phyloP scores from a whole-genome alignment of 2,113 vertebrate genomes.

The Hippocampus comes region DNA sequence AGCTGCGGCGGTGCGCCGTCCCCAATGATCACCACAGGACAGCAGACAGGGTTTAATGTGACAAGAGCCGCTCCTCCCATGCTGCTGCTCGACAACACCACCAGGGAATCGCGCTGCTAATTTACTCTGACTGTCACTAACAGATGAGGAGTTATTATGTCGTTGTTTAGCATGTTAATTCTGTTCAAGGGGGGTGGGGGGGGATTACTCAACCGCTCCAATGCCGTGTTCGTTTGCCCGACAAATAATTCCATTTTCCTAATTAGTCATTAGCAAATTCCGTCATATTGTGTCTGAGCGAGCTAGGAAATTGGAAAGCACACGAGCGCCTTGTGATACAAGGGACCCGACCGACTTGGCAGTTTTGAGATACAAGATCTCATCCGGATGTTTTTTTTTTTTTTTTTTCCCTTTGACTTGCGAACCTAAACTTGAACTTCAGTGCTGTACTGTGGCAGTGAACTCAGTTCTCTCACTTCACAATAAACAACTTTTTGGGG shows the following conservation, averaged over 20 bases:
- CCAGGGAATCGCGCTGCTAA: conserved; percentile 52
- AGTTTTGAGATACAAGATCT: background rate
- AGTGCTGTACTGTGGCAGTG: too few relatives aligned
- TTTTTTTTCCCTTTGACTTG: too few relatives aligned
- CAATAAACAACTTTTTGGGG: background rate
- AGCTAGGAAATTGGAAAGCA: background rate
- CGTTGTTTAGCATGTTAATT: conserved; percentile 34
- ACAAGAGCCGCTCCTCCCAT: conserved; percentile 49
- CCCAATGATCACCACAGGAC: conserved; percentile 36
- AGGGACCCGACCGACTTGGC: too few relatives aligned
- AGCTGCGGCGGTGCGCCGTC: conserved; percentile 56
- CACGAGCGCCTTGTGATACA: too few relatives aligned
- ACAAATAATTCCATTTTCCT: conserved; percentile 28
- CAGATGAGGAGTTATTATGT: conserved; percentile 45
- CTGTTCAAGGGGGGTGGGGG: conserved; percentile 15
- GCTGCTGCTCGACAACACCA: conserved; percentile 41
- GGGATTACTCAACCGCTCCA: conserved; percentile 34
- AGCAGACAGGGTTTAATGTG: conserved; percentile 52
- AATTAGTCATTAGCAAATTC: conserved; percentile 37
- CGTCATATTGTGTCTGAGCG: background rate
- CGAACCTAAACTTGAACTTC: too few relatives aligned
- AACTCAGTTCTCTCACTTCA: background rate
- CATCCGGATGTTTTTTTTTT: too few relatives aligned
- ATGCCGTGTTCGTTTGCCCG: conserved; percentile 35
- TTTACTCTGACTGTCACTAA: conserved; percentile 41